Percentiles rank a stretch among this genome's conserved stretches.
Conservation (phyloP, 2,113 vertebrate species). For the Hippolais icterina region DNA sequence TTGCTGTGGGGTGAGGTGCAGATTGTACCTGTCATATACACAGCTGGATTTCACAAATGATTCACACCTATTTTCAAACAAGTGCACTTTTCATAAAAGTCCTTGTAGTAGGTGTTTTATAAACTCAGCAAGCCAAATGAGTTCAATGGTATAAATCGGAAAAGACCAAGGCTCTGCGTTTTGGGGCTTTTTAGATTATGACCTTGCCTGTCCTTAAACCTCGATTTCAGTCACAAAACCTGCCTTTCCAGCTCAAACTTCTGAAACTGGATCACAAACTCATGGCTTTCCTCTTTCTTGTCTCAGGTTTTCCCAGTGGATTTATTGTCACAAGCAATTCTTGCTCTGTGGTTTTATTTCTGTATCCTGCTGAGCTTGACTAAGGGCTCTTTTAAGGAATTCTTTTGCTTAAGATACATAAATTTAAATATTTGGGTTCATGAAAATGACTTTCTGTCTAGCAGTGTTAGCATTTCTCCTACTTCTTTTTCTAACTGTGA, state of each 20-base stretch:
- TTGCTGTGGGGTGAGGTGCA: neutral
- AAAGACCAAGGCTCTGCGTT: neutral
- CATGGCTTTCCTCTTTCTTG: neutral
- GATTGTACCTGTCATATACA: slow-evolving; percentile 7
- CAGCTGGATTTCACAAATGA: slow-evolving; percentile 45
- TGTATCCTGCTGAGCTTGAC: neutral
- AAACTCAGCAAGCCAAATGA: neutral
- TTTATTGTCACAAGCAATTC: neutral
- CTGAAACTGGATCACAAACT: neutral
- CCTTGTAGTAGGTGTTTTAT: neutral
- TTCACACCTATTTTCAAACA: slow-evolving; percentile 39
- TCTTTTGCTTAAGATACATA: neutral
- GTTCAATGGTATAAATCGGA: neutral
- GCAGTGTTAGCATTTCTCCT: neutral
- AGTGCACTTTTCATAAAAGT: neutral
- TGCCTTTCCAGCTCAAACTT: neutral
- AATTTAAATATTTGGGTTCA: neutral
- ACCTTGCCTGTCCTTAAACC: neutral
- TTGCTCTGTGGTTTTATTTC: neutral
- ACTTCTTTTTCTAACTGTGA: neutral
- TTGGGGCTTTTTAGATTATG: neutral
- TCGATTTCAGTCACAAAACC: neutral
- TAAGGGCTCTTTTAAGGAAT: neutral
- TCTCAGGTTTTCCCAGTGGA: neutral
- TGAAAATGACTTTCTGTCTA: neutral